Evolutionary conservation across 2,797 vertebrate genomes (phyloP), one percentile per base, ranked within the genome.

Genomic region (Alosa sapidissima): DNA sequence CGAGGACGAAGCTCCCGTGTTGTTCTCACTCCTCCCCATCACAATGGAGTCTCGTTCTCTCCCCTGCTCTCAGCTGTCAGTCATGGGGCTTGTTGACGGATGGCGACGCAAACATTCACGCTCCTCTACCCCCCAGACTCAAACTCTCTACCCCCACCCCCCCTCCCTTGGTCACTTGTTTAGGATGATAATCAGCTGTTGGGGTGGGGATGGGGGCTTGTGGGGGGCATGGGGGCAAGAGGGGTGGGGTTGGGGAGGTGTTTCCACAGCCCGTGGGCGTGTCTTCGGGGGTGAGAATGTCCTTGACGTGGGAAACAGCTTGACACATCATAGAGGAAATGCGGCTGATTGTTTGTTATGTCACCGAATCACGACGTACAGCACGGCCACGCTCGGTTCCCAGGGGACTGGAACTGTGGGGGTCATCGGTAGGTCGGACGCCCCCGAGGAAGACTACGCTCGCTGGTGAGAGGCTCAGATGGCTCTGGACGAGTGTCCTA

Each of bases 291-390:
- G 68, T 45, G 68, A 75, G 68, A 75, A 45, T 16, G 68, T 75
- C 68, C 33, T 75, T 75, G 68, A 75, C 68, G 68, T 75, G 68
- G 68, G 68, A 75, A 75, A 75, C 68, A 75, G 68, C 33, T 19
- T 45, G 33, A 75, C 68, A 75, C 68, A 33, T 19, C 14, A 19
- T 75, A 41, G 36, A 11, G 65, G 36, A 4, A 45, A 75, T 45
- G 8, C 16, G 33, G 36, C 36, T 45, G 16, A 75, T 75, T 45
- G 68, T 19, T 75, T 75, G 68, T 75, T 75, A 45, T 75, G 68
- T 75, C 68, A 75, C 36, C 4, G 16, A 75, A 7, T 75, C 68
- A 75, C 68, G 14, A 16, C 6, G 5, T 13, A 52, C 16, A 55
- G 62, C 62, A 68, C 62, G 33, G 28, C 28, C 28, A 28, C 24